phyloP scores from a whole-genome alignment of 2,797 vertebrate genomes.

The Syngnathus rostellatus region DNA sequence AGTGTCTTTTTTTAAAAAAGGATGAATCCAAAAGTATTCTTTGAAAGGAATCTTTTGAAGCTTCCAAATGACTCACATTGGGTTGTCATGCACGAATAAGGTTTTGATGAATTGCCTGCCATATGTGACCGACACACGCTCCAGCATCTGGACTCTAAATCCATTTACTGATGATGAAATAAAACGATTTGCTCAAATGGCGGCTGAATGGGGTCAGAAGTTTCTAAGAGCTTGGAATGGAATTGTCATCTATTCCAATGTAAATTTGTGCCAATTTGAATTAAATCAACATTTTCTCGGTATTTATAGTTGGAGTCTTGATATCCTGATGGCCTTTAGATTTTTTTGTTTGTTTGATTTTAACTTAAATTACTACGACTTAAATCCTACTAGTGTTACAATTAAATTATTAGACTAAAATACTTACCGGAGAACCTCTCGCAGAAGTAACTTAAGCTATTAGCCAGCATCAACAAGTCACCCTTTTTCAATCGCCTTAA shows the following conservation, averaged over 20 bases:
- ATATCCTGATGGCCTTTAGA: neutral
- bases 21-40: neutral
- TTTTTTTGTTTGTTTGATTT: neutral
- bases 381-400: neutral
- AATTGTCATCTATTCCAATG: neutral
- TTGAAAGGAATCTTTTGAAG: neutral
- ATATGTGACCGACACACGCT: neutral
- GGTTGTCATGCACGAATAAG: conserved; percentile 35
- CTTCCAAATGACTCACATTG: conserved; percentile 55
- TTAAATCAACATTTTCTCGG: too few relatives aligned
- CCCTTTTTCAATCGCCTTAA: neutral
- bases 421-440: neutral
- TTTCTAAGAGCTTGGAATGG: neutral
- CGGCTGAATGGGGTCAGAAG: neutral
- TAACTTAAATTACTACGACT: neutral
- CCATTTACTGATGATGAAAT: neutral
- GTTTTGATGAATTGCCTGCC: neutral
- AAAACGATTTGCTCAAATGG: neutral
- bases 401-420: neutral
- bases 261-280: neutral
- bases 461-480: neutral
- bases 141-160: neutral
- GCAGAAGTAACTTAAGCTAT: neutral
- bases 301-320: too few relatives aligned
- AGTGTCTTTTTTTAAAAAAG: neutral